Percentiles rank a stretch among this genome's conserved stretches.
Evolutionary conservation across 2,888 invertebrate species (phyloP).

Genomic region (Trachelus troglodyta): DNA sequence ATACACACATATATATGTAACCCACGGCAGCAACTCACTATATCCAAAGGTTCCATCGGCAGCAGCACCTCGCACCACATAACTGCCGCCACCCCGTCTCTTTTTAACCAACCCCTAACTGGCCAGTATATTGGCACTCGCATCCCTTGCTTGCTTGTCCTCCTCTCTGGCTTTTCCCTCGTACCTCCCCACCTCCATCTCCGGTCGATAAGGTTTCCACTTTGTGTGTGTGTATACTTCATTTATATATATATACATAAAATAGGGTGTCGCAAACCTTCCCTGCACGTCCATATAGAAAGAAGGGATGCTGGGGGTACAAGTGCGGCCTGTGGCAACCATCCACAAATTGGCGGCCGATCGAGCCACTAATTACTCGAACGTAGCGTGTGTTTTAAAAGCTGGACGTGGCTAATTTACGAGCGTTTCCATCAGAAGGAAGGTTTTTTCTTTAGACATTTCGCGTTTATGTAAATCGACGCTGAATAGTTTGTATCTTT

Average conservation of each 20-base stretch:
- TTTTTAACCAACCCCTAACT: conserved; percentile 33
- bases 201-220: not conserved
- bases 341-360: conserved; percentile 56
- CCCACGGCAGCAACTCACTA: no score
- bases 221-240: not conserved
- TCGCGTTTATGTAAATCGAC: no score
- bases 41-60: no score
- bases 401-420: conserved; percentile 40
- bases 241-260: no score
- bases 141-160: conserved; percentile 5
- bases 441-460: no score
- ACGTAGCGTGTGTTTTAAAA: conserved; percentile 50
- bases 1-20: not conserved
- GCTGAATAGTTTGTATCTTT: no score
- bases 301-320: conserved; percentile 13
- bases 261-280: no score
- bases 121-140: conserved; percentile 32
- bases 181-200: conserved; percentile 7
- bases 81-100: conserved; percentile 16
- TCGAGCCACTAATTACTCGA: conserved; percentile 55
- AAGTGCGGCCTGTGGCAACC: conserved; percentile 31
- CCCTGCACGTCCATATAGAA: not conserved
- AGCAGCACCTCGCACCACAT: conserved; percentile 11
- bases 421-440: conserved; percentile 6
- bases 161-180: conserved; percentile 19